Evolutionary conservation across 2,888 invertebrate genomes (phyloP).

Genomic region (Chelonus formosanus): DNA sequence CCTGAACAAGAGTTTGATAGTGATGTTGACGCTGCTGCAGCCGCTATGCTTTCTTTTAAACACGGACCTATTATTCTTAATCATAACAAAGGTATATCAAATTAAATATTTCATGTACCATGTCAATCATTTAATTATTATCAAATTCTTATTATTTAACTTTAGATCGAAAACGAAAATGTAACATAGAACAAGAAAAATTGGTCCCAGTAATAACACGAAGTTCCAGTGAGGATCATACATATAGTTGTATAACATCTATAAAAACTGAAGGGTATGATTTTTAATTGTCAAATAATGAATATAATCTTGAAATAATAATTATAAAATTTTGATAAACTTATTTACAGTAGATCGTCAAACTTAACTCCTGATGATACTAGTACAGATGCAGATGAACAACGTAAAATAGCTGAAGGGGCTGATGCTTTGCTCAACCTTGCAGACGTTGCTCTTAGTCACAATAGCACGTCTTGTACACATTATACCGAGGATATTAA

Average conservation of each 20-base stretch:
- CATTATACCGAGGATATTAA: conserved; percentile 27
- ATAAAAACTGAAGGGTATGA: conserved; percentile 58
- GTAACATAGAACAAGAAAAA: conserved; percentile 53
- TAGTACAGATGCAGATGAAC: conserved; percentile 72
- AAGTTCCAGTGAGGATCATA: conserved; percentile 92
- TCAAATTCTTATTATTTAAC: conserved; percentile 14
- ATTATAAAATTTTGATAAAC: conserved; percentile 10
- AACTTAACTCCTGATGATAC: conserved; percentile 47
- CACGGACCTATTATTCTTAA: conserved; percentile 78
- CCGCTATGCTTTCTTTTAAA: conserved; percentile 88
- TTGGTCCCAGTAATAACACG: conserved; percentile 78
- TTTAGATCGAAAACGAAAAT: conserved; percentile 59
- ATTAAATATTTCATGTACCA: conserved; percentile 8
- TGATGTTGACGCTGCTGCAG: conserved; percentile 78
- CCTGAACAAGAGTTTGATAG: conserved; percentile 70
- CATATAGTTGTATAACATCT: conserved; percentile 74
- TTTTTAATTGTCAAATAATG: background rate
- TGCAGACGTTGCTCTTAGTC: conserved; percentile 70
- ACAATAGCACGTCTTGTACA: conserved; percentile 42
- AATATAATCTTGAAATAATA: background rate
- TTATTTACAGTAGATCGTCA: conserved; percentile 47
- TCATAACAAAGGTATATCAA: conserved; percentile 58
- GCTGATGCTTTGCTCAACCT: conserved; percentile 81
- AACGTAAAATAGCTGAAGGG: conserved; percentile 78
- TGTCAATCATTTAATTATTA: background rate